phyloP scores from a whole-genome alignment of 2,113 vertebrate genomes.

The Corapipo altera region DNA sequence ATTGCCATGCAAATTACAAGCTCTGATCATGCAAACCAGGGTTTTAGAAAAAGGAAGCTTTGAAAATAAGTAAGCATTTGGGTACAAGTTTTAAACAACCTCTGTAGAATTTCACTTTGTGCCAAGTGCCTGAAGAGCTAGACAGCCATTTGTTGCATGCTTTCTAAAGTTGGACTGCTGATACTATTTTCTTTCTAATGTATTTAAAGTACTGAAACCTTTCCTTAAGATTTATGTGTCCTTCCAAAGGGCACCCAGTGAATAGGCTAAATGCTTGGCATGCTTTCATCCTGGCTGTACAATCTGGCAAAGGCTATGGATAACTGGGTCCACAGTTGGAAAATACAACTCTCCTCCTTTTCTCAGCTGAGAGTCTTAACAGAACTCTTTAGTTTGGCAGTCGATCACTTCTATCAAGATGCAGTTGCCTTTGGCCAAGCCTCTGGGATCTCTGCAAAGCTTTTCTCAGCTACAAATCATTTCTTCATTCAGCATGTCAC shows the following conservation, averaged over 20 bases:
- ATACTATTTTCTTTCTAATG: background rate
- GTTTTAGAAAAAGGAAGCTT: background rate
- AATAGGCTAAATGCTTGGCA: background rate
- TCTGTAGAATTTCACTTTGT: background rate
- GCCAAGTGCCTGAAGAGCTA: background rate
- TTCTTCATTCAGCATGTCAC: conserved; percentile 34
- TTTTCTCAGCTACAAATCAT: conserved; percentile 53
- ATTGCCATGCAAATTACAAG: background rate
- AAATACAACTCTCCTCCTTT: background rate
- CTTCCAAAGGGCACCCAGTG: background rate
- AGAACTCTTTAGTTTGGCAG: background rate
- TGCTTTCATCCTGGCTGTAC: background rate
- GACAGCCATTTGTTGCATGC: background rate
- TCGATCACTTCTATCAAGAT: background rate
- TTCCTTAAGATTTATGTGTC: background rate
- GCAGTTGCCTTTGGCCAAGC: conserved; percentile 31
- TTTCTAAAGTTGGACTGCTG: background rate
- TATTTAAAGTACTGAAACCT: conserved; percentile 20
- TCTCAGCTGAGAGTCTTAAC: background rate
- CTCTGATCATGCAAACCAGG: background rate
- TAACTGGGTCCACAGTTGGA: background rate
- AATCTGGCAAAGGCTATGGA: background rate
- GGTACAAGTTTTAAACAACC: background rate
- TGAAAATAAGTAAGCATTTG: background rate
- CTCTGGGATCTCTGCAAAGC: conserved; percentile 23